phyloP scores from a whole-genome alignment of 2,888 invertebrate genomes.

The Drosophila engyochracea region DNA sequence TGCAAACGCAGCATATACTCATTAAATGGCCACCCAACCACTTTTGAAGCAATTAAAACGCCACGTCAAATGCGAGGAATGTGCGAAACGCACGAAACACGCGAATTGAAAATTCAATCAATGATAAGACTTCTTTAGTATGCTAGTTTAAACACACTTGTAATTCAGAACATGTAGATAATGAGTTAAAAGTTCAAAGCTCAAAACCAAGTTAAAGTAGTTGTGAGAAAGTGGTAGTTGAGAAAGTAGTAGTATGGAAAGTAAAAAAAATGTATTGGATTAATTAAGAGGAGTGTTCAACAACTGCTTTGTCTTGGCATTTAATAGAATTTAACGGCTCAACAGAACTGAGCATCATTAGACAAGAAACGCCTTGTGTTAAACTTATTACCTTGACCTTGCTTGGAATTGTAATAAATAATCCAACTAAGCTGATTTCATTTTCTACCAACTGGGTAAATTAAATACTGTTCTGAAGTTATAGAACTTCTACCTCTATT shows the following conservation, averaged over 20 bases:
- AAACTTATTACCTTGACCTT: neutral
- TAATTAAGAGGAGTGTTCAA: neutral
- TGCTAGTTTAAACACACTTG: neutral
- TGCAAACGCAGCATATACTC: neutral
- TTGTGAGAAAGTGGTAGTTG: neutral
- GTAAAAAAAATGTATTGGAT: neutral
- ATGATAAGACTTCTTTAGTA: neutral
- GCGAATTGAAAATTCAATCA: slow-evolving; percentile 8
- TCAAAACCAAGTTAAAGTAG: neutral
- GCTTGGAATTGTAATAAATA: neutral
- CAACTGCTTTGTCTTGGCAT: neutral
- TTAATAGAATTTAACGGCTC: neutral
- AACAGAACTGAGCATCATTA: neutral
- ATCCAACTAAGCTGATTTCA: slow-evolving; percentile 11
- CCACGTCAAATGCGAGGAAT: neutral
- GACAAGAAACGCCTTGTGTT: neutral
- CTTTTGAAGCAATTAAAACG: slow-evolving; percentile 7
- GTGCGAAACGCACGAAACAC: too few relatives aligned
- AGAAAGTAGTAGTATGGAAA: neutral
- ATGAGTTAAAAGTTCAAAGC: neutral
- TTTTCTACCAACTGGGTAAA: neutral
- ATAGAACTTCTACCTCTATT: too few relatives aligned
- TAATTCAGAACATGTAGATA: neutral
- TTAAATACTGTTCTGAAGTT: too few relatives aligned
- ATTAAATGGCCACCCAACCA: neutral